Conservation (phyloP, 1,140 invertebrate genomes). For the Pseudoatta argentina region DNA sequence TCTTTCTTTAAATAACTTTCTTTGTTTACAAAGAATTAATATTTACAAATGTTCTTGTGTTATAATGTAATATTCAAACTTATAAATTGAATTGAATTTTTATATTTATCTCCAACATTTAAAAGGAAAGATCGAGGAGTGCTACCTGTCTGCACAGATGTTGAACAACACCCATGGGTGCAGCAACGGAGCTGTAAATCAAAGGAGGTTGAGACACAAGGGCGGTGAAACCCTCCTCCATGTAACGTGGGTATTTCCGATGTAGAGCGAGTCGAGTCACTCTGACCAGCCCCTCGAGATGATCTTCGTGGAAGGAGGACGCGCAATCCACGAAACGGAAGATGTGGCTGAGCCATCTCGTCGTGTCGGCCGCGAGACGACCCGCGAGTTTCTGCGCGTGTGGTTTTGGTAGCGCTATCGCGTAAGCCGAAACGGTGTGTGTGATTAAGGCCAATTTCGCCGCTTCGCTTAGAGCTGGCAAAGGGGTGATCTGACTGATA, state of each 20-base stretch:
- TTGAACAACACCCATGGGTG: conserved; percentile 91
- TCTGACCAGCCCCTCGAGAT: conserved; percentile 91
- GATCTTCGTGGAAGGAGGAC: conserved; percentile 93
- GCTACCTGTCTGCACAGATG: conserved; percentile 92
- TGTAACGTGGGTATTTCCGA: conserved; percentile 93
- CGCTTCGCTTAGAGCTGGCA: conserved; percentile 87
- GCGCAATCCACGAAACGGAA: conserved; percentile 91
- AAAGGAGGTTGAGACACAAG: conserved; percentile 91
- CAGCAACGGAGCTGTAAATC: conserved; percentile 93
- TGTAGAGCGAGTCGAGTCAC: conserved; percentile 93
- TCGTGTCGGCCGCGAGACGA: conserved; percentile 91
- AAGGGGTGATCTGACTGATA: conserved; percentile 80
- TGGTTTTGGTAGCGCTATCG: conserved; percentile 89
- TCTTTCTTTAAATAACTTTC: background rate
- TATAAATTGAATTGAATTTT: background rate
- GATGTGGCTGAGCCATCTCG: conserved; percentile 92
- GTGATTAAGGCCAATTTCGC: conserved; percentile 90
- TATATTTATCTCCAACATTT: background rate
- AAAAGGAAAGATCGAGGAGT: background rate
- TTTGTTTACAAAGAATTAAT: background rate
- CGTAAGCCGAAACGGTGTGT: conserved; percentile 92
- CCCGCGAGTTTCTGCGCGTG: conserved; percentile 91
- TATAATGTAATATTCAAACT: background rate
- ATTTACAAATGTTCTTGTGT: background rate
- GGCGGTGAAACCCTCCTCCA: conserved; percentile 93